phyloP scores from a whole-genome alignment of 2,888 invertebrate genomes.

The Synanthedon formicaeformis region DNA sequence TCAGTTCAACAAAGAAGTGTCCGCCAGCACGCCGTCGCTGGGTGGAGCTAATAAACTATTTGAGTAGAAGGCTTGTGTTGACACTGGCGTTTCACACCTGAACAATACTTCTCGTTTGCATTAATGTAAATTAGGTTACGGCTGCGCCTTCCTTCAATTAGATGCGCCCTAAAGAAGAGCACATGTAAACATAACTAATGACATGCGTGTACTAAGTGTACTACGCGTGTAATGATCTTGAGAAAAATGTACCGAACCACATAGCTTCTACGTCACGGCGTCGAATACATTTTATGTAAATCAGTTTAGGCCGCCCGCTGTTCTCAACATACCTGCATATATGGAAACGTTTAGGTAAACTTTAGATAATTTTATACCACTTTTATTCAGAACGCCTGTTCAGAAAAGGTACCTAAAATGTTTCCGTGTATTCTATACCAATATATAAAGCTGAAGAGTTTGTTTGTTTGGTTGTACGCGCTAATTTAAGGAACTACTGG shows the following conservation, averaged over 20 bases:
- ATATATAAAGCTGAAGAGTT: too few relatives aligned
- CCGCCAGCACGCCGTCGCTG: slow-evolving; percentile 54
- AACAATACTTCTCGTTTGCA: slow-evolving; percentile 70
- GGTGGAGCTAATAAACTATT: slow-evolving; percentile 70
- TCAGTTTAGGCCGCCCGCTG: background rate
- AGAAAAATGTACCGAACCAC: slow-evolving; percentile 27
- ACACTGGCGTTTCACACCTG: slow-evolving; percentile 70
- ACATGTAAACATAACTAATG: slow-evolving; percentile 47
- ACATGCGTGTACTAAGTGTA: slow-evolving; percentile 32
- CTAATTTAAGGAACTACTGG: too few relatives aligned
- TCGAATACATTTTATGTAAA: background rate
- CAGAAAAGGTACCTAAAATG: too few relatives aligned
- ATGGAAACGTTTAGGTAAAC: background rate
- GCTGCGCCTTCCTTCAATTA: slow-evolving; percentile 64
- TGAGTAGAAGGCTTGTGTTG: slow-evolving; percentile 65
- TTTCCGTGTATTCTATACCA: too few relatives aligned
- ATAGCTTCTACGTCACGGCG: slow-evolving; percentile 5
- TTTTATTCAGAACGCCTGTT: background rate
- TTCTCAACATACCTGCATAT: background rate
- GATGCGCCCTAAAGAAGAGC: slow-evolving; percentile 59
- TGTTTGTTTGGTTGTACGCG: too few relatives aligned
- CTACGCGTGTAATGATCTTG: slow-evolving; percentile 34
- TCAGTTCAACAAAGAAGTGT: slow-evolving; percentile 59
- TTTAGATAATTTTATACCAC: background rate
- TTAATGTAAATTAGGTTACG: slow-evolving; percentile 71